Conservation (phyloP, 2,888 invertebrate genomes). For the Petrolisthes cinctipes region DNA sequence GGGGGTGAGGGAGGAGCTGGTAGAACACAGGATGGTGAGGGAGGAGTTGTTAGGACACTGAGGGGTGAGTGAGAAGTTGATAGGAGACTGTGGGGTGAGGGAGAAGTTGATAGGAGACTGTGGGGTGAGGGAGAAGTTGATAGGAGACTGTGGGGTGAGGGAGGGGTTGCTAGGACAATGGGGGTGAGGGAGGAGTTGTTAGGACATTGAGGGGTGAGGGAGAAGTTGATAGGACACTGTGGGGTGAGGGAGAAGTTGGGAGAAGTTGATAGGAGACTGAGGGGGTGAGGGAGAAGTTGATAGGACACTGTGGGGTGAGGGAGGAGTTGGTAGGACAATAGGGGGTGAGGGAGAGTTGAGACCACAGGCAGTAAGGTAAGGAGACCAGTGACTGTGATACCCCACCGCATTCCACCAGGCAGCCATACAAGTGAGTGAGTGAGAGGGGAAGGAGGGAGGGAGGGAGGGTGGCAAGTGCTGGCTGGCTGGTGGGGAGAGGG, state of each 20-base stretch:
- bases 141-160: too few species aligned
- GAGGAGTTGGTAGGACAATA: not conserved
- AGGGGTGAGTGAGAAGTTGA: too few species aligned
- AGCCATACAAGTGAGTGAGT: conserved; percentile 13
- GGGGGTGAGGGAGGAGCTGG: too few species aligned
- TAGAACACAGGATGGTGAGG: too few species aligned
- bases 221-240: too few species aligned
- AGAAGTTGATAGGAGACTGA: not conserved
- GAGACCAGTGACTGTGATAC: not conserved
- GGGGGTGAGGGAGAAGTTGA: conserved; percentile 3
- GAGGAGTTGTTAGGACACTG: too few species aligned
- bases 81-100: too few species aligned
- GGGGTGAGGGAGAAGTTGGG: not conserved
- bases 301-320: not conserved
- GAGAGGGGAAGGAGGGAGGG: not conserved
- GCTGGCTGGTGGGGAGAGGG: not conserved
- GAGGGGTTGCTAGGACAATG: too few species aligned
- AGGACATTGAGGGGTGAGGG: too few species aligned
- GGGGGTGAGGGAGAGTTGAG: not conserved
- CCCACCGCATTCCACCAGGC: conserved; percentile 15
- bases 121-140: too few species aligned
- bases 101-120: not conserved
- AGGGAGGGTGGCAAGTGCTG: not conserved
- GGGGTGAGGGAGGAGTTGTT: too few species aligned
- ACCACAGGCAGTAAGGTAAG: not conserved